Percentiles rank a stretch among this genome's conserved stretches.
These are phyloP conservation scores for Aplocera efformata DNA, from an alignment of 2,888 invertebrate species.

Conservation along the genomic window DNA sequence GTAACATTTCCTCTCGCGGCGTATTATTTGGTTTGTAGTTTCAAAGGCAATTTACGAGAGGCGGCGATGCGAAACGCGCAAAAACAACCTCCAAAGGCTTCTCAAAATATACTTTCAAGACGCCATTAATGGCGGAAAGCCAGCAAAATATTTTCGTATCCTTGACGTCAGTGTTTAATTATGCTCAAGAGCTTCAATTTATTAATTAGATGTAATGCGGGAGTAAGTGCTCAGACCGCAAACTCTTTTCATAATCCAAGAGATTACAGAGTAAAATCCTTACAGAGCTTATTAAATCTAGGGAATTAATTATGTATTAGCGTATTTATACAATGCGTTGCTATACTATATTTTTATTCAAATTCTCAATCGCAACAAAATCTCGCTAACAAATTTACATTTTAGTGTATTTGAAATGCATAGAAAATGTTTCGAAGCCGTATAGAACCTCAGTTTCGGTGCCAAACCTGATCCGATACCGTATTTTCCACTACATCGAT, in stretches of 20 bases:
- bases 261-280: slow-evolving; percentile 1
- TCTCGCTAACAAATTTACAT: slow-evolving; percentile 9
- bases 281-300: slow-evolving; percentile 3
- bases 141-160: slow-evolving; percentile 38
- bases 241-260: slow-evolving; percentile 3
- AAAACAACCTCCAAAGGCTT: slow-evolving; percentile 44
- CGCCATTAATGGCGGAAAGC: slow-evolving; percentile 38
- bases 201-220: slow-evolving; percentile 10
- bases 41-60: slow-evolving; percentile 51
- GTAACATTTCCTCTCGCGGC: slow-evolving; percentile 30
- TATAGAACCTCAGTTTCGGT: slow-evolving; percentile 29
- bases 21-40: slow-evolving; percentile 44
- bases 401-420: slow-evolving; percentile 30
- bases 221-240: not conserved
- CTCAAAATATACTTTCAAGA: slow-evolving; percentile 46
- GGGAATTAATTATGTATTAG: too few species aligned
- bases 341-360: too few species aligned
- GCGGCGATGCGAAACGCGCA: slow-evolving; percentile 36
- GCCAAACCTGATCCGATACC: slow-evolving; percentile 33
- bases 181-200: slow-evolving; percentile 19
- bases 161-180: slow-evolving; percentile 12
- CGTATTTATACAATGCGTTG: too few species aligned
- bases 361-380: slow-evolving; percentile 4
- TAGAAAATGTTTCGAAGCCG: slow-evolving; percentile 33
- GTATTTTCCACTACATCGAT: slow-evolving; percentile 35